Percentiles rank a stretch among this genome's conserved stretches.
These are phyloP conservation scores for Zaprionus nigranus DNA, from an alignment of 1,140 invertebrate genomes.

Conservation along the genomic window DNA sequence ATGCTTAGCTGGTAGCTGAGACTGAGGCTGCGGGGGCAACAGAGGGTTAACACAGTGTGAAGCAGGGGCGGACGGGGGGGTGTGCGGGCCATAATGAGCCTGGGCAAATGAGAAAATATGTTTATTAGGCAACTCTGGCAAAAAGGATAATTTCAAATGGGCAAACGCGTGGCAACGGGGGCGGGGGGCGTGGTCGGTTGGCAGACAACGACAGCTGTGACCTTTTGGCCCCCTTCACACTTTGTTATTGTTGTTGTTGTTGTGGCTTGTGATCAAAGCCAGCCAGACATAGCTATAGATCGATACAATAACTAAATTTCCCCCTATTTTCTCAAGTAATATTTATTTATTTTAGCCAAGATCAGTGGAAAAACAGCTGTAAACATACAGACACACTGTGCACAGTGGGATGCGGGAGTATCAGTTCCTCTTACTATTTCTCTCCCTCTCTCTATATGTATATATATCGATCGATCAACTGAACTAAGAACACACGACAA, in stretches of 20 bases:
- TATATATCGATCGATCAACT: neutral
- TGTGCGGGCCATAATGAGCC: conserved; percentile 49
- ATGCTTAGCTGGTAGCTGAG: conserved; percentile 53
- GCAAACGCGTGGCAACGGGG: neutral
- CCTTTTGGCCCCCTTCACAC: neutral
- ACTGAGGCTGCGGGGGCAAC: neutral
- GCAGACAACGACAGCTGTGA: neutral
- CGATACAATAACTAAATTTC: neutral
- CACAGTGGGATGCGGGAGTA: neutral
- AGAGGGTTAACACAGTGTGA: neutral
- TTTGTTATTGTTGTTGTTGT: neutral
- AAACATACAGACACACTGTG: conserved; percentile 1
- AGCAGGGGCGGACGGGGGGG: neutral
- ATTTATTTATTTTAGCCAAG: conserved; percentile 11
- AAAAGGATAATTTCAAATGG: conserved; percentile 44
- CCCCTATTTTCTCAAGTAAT: neutral
- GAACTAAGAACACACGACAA: neutral
- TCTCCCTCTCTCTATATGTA: neutral
- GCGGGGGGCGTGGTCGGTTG: neutral
- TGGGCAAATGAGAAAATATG: conserved; percentile 74
- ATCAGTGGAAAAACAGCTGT: neutral
- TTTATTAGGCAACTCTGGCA: conserved; percentile 61
- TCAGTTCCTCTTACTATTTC: neutral
- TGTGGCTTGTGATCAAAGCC: conserved; percentile 3
- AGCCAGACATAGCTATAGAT: neutral